Conservation (phyloP, 2,888 invertebrate genomes). For the Neocrepidodera transversa region DNA sequence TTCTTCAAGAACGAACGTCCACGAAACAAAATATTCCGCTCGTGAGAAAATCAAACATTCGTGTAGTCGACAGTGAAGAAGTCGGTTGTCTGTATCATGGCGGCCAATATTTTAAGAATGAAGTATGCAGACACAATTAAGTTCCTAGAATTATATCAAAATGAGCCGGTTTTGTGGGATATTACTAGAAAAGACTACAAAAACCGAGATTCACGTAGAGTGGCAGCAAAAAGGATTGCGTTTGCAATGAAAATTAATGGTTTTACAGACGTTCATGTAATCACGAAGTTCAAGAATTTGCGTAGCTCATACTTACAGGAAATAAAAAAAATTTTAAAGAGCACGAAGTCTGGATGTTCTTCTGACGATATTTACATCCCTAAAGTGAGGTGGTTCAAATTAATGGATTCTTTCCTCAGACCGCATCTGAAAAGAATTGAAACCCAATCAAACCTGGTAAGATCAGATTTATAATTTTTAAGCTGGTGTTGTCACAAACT, state of each 20-base stretch:
- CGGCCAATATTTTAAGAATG: conserved; percentile 15
- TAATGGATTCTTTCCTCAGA: conserved; percentile 21
- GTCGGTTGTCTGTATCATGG: conserved; percentile 5
- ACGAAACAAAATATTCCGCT: too few relatives aligned
- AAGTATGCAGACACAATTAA: conserved; percentile 40
- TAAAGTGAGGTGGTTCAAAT: conserved; percentile 16
- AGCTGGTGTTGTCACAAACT: too few relatives aligned
- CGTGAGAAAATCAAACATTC: too few relatives aligned
- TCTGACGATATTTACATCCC: conserved; percentile 3
- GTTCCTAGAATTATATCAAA: conserved; percentile 52
- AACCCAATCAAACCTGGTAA: conserved; percentile 13
- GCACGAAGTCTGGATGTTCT: not conserved
- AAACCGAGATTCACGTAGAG: conserved; percentile 37
- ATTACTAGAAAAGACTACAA: conserved; percentile 49
- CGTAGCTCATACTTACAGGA: conserved; percentile 24
- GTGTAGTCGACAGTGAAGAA: too few relatives aligned
- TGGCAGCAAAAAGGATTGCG: conserved; percentile 19
- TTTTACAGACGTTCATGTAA: conserved; percentile 19
- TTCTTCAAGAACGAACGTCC: too few relatives aligned
- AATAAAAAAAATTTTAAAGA: conserved; percentile 10
- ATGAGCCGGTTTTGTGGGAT: conserved; percentile 56
- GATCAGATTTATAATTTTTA: not conserved
- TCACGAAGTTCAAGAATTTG: conserved; percentile 25
- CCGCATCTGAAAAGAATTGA: conserved; percentile 6
- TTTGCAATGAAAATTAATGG: conserved; percentile 7